Evolutionary conservation across 2,888 invertebrate species (phyloP).

Genomic region (Serripes groenlandicus): DNA sequence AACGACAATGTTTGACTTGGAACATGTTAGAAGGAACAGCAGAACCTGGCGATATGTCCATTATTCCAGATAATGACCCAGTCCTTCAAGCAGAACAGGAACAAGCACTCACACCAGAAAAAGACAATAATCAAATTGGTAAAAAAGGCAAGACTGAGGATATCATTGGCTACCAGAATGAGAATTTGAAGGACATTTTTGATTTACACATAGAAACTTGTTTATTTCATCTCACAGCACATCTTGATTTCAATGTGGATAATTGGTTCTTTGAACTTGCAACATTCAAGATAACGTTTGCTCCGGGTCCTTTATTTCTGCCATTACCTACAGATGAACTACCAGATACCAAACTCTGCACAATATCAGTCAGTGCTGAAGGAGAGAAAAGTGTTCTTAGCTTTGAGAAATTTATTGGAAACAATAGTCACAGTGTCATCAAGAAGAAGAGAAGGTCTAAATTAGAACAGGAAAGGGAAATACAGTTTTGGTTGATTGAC

Average conservation of each 20-base stretch:
- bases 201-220: constrained; percentile 70
- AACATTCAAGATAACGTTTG: constrained; percentile 50
- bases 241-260: constrained; percentile 23
- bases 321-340: constrained; percentile 58
- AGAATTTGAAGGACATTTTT: constrained; percentile 64
- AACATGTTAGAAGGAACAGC: constrained; percentile 77
- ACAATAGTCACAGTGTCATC: not conserved
- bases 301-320: constrained; percentile 43
- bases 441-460: constrained; percentile 14
- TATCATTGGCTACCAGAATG: constrained; percentile 6
- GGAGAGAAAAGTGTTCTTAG: constrained; percentile 80
- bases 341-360: constrained; percentile 74
- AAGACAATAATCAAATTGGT: not conserved
- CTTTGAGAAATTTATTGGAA: constrained; percentile 74
- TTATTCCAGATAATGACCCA: constrained; percentile 67
- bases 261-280: constrained; percentile 71
- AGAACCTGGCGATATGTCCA: constrained; percentile 42
- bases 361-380: constrained; percentile 81
- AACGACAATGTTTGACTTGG: constrained; percentile 80
- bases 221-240: constrained; percentile 67
- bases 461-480: constrained; percentile 22
- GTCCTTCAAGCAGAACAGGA: constrained; percentile 40
- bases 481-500: constrained; percentile 74
- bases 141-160: not conserved
- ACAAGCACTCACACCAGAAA: not conserved